Evolutionary conservation across 2,888 invertebrate genomes (phyloP).

Genomic region (Galerucella pusilla): DNA sequence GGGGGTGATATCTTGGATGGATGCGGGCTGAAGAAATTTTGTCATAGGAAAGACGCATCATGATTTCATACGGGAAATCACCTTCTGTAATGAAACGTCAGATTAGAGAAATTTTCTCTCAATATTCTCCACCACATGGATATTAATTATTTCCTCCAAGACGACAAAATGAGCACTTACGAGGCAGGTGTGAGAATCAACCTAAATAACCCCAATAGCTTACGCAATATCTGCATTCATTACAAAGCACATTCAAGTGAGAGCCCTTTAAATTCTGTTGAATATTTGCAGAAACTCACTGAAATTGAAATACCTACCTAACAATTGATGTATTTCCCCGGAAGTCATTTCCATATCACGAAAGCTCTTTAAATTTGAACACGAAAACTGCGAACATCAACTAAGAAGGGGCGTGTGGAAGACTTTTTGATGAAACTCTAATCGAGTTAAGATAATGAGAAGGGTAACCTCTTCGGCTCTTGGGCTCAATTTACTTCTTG

Average conservation of each 20-base stretch:
- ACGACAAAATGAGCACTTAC: not conserved
- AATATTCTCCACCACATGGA: no score
- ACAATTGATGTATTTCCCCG: slow-evolving; percentile 1
- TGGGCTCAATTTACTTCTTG: not conserved
- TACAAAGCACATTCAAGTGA: not conserved
- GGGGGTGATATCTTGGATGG: no score
- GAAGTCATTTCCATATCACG: not conserved
- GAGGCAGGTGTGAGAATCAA: not conserved
- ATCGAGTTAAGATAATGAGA: slow-evolving; percentile 3
- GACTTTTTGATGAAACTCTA: not conserved
- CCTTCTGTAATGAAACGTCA: no score
- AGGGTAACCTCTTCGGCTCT: not conserved
- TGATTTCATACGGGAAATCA: no score
- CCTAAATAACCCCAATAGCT: not conserved
- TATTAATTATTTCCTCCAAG: not conserved
- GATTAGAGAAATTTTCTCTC: no score
- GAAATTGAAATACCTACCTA: not conserved
- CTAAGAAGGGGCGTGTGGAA: not conserved
- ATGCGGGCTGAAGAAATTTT: no score
- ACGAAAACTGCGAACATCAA: not conserved
- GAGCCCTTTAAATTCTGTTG: not conserved
- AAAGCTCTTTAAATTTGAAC: not conserved
- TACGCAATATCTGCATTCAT: not conserved
- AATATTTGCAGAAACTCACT: not conserved
- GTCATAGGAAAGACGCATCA: no score